A percentile compares a stretch with the other conserved stretches of the same genome.
Evolutionary conservation across 1,140 invertebrate genomes (phyloP).

Genomic region (Saccostrea glomerata): DNA sequence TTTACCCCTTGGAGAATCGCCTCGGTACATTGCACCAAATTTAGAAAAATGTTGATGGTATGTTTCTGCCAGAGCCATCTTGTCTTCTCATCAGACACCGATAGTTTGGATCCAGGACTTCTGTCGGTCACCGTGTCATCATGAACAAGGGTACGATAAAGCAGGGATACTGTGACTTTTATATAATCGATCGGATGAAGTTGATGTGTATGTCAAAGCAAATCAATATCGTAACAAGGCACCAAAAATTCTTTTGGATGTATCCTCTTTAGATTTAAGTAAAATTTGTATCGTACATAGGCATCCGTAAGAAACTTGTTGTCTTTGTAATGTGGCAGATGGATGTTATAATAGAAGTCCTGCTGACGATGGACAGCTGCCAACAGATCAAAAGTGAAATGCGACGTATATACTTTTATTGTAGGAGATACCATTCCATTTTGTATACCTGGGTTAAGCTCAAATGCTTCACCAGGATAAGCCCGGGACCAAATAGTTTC

Average conservation of each 20-base stretch:
- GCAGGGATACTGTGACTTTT: slow-evolving; percentile 72
- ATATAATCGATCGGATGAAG: slow-evolving; percentile 74
- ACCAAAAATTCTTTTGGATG: slow-evolving; percentile 77
- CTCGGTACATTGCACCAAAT: slow-evolving; percentile 68
- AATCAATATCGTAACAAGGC: slow-evolving; percentile 80
- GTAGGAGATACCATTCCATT: not conserved
- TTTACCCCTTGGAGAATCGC: slow-evolving; percentile 60
- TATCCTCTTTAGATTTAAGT: slow-evolving; percentile 76
- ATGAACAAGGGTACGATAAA: slow-evolving; percentile 75
- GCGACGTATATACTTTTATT: not conserved
- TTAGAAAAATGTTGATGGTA: slow-evolving; percentile 59
- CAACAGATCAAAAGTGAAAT: slow-evolving; percentile 72
- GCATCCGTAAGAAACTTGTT: slow-evolving; percentile 75
- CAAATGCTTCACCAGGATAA: slow-evolving; percentile 61
- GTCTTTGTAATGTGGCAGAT: slow-evolving; percentile 78
- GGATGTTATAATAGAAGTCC: slow-evolving; percentile 77
- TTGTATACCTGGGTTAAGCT: slow-evolving; percentile 22
- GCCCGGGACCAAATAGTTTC: slow-evolving; percentile 50
- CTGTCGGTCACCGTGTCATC: slow-evolving; percentile 78
- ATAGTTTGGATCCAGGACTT: slow-evolving; percentile 73
- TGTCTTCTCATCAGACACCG: slow-evolving; percentile 50
- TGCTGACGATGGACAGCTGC: slow-evolving; percentile 75
- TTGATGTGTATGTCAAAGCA: slow-evolving; percentile 79
- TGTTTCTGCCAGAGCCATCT: slow-evolving; percentile 54
- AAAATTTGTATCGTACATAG: slow-evolving; percentile 77